A percentile compares a stretch with the other conserved stretches of the same genome.
Conservation (phyloP, 92 coral and sea anemone genomes). For the Scolanthus callimorphus region DNA sequence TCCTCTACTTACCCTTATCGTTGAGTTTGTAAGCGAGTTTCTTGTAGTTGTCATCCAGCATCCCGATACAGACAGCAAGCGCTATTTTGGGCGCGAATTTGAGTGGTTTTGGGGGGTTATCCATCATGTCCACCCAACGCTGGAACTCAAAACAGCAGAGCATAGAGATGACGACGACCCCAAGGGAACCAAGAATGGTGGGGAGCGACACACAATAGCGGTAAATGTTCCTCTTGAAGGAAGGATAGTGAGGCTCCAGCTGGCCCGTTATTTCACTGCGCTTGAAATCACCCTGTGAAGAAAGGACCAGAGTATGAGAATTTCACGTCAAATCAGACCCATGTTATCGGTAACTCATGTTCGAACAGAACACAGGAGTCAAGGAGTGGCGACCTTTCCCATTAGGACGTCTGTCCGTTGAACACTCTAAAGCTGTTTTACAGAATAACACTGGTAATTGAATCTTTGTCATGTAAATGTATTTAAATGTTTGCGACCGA, state of each 20-base stretch:
- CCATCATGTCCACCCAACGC: conserved; percentile 94
- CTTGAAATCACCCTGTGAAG: conserved; percentile 80
- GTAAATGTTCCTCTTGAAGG: conserved; percentile 91
- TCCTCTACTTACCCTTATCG: conserved; percentile 70
- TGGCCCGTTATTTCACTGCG: conserved; percentile 91
- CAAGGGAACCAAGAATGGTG: conserved; percentile 72
- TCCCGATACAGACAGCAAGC: conserved; percentile 92
- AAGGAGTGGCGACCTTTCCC: no score
- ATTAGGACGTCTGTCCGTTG: no score
- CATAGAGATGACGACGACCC: conserved; percentile 82
- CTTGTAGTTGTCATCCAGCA: conserved; percentile 95
- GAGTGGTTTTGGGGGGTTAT: conserved; percentile 94
- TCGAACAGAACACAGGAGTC: no score
- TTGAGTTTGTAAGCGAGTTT: conserved; percentile 91
- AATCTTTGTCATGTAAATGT: no score
- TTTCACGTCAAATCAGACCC: no score
- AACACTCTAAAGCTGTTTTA: no score
- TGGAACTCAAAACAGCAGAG: conserved; percentile 92
- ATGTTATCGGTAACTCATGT: no score
- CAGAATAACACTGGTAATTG: no score
- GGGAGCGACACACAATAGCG: conserved; percentile 98
- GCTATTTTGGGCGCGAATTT: conserved; percentile 97
- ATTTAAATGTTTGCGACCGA: no score
- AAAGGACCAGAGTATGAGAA: no score
- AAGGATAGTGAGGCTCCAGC: conserved; percentile 89